Conservation (phyloP, 2,113 vertebrate genomes). For the Pseudopipra pipra region DNA sequence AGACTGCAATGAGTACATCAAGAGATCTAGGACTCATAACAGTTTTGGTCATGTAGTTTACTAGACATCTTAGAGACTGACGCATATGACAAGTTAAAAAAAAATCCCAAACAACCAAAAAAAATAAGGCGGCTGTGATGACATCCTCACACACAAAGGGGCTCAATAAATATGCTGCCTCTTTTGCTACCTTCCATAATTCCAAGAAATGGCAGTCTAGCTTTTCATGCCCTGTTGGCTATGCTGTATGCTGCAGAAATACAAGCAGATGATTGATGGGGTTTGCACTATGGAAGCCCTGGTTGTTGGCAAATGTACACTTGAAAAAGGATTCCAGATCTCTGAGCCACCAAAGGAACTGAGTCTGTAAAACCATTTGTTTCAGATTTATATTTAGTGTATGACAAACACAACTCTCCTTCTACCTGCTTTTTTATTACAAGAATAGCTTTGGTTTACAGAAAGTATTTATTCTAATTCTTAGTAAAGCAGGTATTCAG, state of each 20-base stretch:
- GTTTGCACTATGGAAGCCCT: background rate
- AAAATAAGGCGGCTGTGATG: background rate
- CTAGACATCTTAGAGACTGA: background rate
- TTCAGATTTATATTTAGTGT: background rate
- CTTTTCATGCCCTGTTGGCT: constrained; percentile 28
- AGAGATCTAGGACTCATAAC: background rate
- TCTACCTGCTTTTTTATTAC: background rate
- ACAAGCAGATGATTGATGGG: constrained; percentile 33
- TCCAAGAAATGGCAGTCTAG: background rate
- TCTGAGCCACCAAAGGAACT: background rate
- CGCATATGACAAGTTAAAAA: background rate
- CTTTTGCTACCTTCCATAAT: background rate
- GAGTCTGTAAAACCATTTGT: background rate
- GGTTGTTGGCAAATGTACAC: background rate
- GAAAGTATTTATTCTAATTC: background rate
- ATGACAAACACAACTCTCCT: background rate
- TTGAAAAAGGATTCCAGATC: background rate
- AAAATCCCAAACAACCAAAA: background rate
- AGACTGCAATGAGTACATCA: background rate
- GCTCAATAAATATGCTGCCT: background rate
- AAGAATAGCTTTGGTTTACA: background rate
- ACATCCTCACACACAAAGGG: background rate
- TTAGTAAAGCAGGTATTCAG: background rate
- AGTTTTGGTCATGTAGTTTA: background rate
- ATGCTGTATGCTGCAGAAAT: background rate